Evolutionary conservation across 2,888 invertebrate genomes (phyloP), one percentile per base, ranked within the genome.

Genomic region (Athripsodes cinereus): DNA sequence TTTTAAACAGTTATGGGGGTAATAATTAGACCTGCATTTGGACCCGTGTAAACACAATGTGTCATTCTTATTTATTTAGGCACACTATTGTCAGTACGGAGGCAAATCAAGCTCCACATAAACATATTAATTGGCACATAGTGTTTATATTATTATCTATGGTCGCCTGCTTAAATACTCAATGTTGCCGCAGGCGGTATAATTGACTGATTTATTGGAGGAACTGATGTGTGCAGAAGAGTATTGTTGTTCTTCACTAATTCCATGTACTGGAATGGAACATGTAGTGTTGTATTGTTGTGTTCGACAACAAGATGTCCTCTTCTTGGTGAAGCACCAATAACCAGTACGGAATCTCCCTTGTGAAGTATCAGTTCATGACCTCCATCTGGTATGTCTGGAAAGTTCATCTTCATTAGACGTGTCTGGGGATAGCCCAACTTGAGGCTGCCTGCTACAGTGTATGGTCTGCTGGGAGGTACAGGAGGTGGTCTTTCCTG

Each of bases 401-500:
- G 87, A 78, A 89, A 96, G 66, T 88, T 88, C 81, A 90, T 88
- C 75, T 91, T 91, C 90, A 96, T 92, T 59, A 90, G 81, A 69
- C 96, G 84, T 66, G 87, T 90, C 77, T 96, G 96, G 63, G 96
- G 96, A 78, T 95, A 96, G 66, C 91, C 89, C 65, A 94, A 79
- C 77, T 94, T 94, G 59, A 91, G 90, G 72, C 93, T 92, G 67
- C 92, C 92, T 22, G 88, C 81, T 59, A 96, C 91, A 5, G 93
- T 94, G 76, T 96, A 96, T 1, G 91, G 86, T 66, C 96, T 83
- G 68, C 92, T 88, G 31, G 92, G 90, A 51, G 96, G 96, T 64
- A 96, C 86, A 26, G 95, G 93, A 34, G 96, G 96, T 34, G 95
- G 93, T 62, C 91, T 82, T 75, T 94, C 93, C 90, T 90, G 72